Conservation (phyloP, 1,140 invertebrate species). For the Thaumatotibia leucotreta region DNA sequence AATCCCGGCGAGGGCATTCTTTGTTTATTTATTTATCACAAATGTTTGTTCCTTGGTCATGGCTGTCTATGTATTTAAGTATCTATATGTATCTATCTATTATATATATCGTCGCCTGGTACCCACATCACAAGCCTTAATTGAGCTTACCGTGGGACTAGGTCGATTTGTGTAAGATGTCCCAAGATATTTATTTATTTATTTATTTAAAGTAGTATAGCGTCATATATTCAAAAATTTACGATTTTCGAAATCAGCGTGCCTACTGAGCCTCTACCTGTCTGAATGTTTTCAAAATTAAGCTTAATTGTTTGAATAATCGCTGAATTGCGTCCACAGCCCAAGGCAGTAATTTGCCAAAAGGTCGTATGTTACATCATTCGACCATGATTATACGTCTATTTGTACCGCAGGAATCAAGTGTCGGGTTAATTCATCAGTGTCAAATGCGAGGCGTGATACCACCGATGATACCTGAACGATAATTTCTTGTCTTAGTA, state of each 20-base stretch:
- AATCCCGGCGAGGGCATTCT: too few relatives aligned
- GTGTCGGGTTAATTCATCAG: neutral
- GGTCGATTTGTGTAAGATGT: too few relatives aligned
- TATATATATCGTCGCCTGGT: too few relatives aligned
- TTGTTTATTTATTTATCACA: too few relatives aligned
- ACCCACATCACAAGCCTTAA: too few relatives aligned
- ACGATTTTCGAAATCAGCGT: neutral
- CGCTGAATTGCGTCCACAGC: neutral
- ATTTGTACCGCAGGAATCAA: neutral
- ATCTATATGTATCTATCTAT: too few relatives aligned
- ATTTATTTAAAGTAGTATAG: too few relatives aligned
- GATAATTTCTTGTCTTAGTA: neutral
- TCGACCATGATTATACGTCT: neutral
- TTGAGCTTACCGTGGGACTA: too few relatives aligned
- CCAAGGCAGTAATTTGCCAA: neutral
- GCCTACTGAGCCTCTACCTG: neutral
- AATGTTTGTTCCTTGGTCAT: too few relatives aligned
- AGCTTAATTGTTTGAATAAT: neutral
- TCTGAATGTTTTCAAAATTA: neutral
- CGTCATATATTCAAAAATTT: neutral
- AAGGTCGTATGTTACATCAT: neutral
- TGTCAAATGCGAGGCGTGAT: neutral
- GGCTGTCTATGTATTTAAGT: too few relatives aligned
- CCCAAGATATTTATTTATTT: too few relatives aligned
- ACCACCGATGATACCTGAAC: neutral